These are phyloP conservation scores for Pammene aurita DNA, from an alignment of 2,888 invertebrate genomes.

Conservation along the genomic window DNA sequence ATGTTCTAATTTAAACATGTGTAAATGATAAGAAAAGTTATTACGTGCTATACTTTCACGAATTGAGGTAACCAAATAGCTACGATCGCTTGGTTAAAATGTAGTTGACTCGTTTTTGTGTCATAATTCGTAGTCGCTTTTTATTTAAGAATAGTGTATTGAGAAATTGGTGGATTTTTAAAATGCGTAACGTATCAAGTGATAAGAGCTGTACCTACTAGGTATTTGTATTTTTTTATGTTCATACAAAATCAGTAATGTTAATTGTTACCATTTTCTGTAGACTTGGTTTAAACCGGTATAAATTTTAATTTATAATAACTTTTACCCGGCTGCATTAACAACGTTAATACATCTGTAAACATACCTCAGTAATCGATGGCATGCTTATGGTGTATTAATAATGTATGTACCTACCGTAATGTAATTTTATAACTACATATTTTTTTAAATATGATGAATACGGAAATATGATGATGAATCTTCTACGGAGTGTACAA, in stretches of 20 bases:
- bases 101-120: constrained; percentile 37
- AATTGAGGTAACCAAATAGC: constrained; percentile 40
- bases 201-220: constrained; percentile 3
- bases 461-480: no score
- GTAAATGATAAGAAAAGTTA: not conserved
- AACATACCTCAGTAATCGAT: not conserved
- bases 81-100: constrained; percentile 25
- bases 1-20: not conserved
- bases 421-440: no score
- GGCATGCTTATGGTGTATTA: not conserved
- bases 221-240: constrained; percentile 12
- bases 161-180: not conserved
- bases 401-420: no score
- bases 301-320: constrained; percentile 43
- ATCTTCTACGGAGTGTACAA: no score
- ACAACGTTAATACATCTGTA: not conserved
- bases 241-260: constrained; percentile 43
- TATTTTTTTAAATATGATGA: no score
- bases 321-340: constrained; percentile 21
- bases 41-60: constrained; percentile 33
- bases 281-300: constrained; percentile 50
- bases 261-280: constrained; percentile 53
- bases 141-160: constrained; percentile 19
- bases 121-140: constrained; percentile 43
- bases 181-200: not conserved